These are phyloP conservation scores for Sarcophaga bullata DNA, from an alignment of 1,140 invertebrate species.

Conservation along the genomic window DNA sequence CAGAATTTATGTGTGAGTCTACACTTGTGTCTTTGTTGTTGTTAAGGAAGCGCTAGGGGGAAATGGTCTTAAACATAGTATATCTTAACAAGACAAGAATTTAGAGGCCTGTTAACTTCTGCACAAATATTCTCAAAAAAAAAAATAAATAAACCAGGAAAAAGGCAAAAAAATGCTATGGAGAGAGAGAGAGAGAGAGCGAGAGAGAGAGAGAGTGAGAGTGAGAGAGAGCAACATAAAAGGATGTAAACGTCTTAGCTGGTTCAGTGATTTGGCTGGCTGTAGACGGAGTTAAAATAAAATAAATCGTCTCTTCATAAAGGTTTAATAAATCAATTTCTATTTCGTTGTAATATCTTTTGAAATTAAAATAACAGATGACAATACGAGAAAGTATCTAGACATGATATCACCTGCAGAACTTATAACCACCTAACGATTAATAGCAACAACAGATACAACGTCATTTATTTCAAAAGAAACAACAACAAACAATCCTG, in stretches of 20 bases:
- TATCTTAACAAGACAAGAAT: neutral
- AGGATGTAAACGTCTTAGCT: constrained; percentile 17
- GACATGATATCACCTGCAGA: too few relatives aligned
- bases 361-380: too few relatives aligned
- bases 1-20: neutral
- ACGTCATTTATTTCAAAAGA: too few relatives aligned
- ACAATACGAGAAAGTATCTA: too few relatives aligned
- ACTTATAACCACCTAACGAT: too few relatives aligned
- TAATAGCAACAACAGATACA: too few relatives aligned
- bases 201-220: neutral
- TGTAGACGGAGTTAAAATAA: neutral
- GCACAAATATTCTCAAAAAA: neutral
- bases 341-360: neutral
- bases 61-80: too few relatives aligned
- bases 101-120: constrained; percentile 23
- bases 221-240: neutral
- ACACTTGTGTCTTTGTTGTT: neutral
- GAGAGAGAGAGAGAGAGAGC: too few relatives aligned
- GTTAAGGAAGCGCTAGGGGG: neutral
- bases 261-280: constrained; percentile 1
- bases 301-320: neutral
- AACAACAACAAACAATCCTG: too few relatives aligned
- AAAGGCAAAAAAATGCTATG: too few relatives aligned
- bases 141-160: too few relatives aligned
- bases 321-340: constrained; percentile 19